A percentile compares a stretch with the other conserved stretches of the same genome.
Conservation (phyloP, 1,140 invertebrate genomes). For the Pararge aegeria region DNA sequence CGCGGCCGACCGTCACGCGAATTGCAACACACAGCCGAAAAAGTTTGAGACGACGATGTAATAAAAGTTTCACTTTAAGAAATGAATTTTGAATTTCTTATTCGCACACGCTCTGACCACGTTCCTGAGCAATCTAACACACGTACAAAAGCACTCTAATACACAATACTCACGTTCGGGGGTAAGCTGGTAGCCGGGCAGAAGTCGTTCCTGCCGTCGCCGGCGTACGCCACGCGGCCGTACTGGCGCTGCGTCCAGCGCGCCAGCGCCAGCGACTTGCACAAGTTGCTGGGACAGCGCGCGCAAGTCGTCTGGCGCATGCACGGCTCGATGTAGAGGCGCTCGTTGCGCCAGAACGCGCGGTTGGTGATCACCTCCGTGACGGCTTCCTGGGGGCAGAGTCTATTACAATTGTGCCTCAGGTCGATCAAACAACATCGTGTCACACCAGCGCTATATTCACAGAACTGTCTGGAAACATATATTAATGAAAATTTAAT, state of each 20-base stretch:
- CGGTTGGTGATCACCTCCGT: slow-evolving; percentile 54
- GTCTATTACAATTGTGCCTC: not conserved
- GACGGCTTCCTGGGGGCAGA: slow-evolving; percentile 39
- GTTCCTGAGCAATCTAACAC: not conserved
- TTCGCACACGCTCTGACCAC: not conserved
- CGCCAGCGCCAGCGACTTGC: slow-evolving; percentile 56
- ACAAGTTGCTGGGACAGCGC: slow-evolving; percentile 57
- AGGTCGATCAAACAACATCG: too few relatives aligned
- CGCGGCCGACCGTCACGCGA: too few relatives aligned
- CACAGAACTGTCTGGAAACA: too few relatives aligned
- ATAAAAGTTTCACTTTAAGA: too few relatives aligned
- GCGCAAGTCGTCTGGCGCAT: slow-evolving; percentile 52
- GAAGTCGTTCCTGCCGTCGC: slow-evolving; percentile 64
- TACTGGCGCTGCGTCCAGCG: slow-evolving; percentile 38
- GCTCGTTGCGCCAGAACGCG: slow-evolving; percentile 52
- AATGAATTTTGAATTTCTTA: too few relatives aligned
- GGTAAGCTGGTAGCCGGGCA: slow-evolving; percentile 52
- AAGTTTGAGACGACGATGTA: too few relatives aligned
- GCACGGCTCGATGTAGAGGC: slow-evolving; percentile 61
- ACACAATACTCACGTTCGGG: slow-evolving; percentile 20
- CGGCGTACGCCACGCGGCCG: slow-evolving; percentile 41
- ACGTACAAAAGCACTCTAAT: not conserved
- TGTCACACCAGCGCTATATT: too few relatives aligned
- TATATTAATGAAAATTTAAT: too few relatives aligned
- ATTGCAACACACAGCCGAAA: too few relatives aligned